Evolutionary conservation across 1,140 invertebrate species (phyloP).

Genomic region (Elymnias hypermnestra): DNA sequence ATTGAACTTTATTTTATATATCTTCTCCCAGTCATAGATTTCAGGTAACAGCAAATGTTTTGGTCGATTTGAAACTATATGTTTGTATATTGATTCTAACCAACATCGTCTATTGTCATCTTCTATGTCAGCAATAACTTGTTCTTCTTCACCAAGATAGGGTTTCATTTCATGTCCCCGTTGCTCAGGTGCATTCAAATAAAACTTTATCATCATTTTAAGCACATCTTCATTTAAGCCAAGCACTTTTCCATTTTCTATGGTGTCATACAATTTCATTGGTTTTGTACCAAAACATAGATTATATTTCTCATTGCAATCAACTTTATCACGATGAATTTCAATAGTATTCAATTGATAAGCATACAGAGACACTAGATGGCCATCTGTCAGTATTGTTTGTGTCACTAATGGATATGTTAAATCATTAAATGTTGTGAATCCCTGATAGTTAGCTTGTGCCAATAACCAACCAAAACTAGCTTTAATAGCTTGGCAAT

Average conservation of each 20-base stretch:
- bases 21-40: constrained; percentile 85
- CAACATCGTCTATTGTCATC: constrained; percentile 81
- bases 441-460: constrained; percentile 91
- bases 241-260: constrained; percentile 83
- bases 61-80: constrained; percentile 80
- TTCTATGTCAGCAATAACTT: constrained; percentile 81
- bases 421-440: constrained; percentile 89
- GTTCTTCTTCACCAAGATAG: constrained; percentile 79
- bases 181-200: constrained; percentile 82
- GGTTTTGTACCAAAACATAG: constrained; percentile 87
- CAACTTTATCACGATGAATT: constrained; percentile 78
- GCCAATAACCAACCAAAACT: constrained; percentile 88
- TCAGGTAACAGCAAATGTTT: constrained; percentile 79
- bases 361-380: constrained; percentile 87
- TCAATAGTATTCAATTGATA: constrained; percentile 93
- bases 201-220: constrained; percentile 84
- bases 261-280: constrained; percentile 84
- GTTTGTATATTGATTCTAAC: constrained; percentile 82
- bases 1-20: constrained; percentile 84
- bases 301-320: constrained; percentile 84
- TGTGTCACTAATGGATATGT: constrained; percentile 93
- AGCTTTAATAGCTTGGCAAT: constrained; percentile 83
- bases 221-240: constrained; percentile 90
- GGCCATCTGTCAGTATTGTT: constrained; percentile 90
- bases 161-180: constrained; percentile 83